Evolutionary conservation across 2,888 invertebrate genomes (phyloP).

Genomic region (Eilema caniola): DNA sequence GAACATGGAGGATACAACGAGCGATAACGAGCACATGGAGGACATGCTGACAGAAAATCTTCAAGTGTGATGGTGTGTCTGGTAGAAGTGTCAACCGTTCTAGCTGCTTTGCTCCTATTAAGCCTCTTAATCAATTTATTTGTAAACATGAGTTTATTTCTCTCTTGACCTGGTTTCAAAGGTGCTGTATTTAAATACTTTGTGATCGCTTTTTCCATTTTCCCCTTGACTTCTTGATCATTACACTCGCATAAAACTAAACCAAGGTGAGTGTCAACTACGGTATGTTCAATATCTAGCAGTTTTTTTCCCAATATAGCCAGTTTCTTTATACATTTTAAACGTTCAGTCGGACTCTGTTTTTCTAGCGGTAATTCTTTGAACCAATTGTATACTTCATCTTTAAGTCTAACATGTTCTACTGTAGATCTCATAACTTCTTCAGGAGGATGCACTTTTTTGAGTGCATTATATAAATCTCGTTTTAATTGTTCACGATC

Average conservation of each 20-base stretch:
- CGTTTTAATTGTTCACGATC: constrained; percentile 55
- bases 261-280: neutral
- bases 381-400: constrained; percentile 62
- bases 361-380: constrained; percentile 56
- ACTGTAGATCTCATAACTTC: constrained; percentile 60
- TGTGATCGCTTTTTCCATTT: constrained; percentile 55
- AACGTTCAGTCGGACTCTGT: constrained; percentile 43
- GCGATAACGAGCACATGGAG: neutral
- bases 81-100: constrained; percentile 47
- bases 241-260: neutral
- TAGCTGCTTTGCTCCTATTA: constrained; percentile 48
- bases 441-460: constrained; percentile 60
- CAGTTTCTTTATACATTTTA: constrained; percentile 57
- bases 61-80: constrained; percentile 25
- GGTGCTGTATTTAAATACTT: constrained; percentile 62
- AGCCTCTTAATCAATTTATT: constrained; percentile 54
- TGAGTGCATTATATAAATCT: constrained; percentile 60
- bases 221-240: constrained; percentile 34
- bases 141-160: constrained; percentile 34
- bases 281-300: constrained; percentile 60
- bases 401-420: constrained; percentile 61
- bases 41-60: neutral
- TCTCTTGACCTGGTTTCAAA: constrained; percentile 40
- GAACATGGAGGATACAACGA: constrained; percentile 47
- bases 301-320: constrained; percentile 60